phyloP scores from a whole-genome alignment of 2,113 vertebrate genomes.

The Salvelinus alpinus region DNA sequence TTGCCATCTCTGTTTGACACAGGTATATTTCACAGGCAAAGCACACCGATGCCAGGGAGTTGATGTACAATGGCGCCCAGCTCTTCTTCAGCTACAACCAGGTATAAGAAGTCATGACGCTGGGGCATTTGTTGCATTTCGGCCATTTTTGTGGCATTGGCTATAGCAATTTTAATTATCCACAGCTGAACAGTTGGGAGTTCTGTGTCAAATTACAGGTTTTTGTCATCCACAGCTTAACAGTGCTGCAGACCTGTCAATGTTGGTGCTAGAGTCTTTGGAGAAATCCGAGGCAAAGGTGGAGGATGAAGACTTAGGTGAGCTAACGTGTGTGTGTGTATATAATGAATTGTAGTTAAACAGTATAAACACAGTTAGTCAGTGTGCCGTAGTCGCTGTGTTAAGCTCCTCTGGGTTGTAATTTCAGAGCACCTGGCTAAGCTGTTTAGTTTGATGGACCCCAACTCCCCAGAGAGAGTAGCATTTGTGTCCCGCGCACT shows the following conservation, averaged over 20 bases:
- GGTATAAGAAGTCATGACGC: constrained; percentile 63
- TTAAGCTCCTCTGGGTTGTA: constrained; percentile 17
- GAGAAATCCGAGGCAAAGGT: constrained; percentile 93
- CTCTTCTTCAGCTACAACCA: constrained; percentile 98
- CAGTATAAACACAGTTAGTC: not conserved
- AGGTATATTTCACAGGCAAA: constrained; percentile 98
- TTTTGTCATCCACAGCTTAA: constrained; percentile 82
- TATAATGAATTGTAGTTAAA: not conserved
- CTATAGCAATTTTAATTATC: not conserved
- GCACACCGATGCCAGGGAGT: constrained; percentile 89
- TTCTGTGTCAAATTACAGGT: not conserved
- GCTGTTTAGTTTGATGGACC: constrained; percentile 95
- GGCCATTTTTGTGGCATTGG: not conserved
- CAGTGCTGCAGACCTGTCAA: constrained; percentile 95
- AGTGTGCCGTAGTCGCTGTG: not conserved
- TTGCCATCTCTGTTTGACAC: constrained; percentile 21
- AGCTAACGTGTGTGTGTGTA: constrained; percentile 40
- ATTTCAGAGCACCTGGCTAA: constrained; percentile 88
- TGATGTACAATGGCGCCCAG: constrained; percentile 94
- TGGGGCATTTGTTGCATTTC: not conserved
- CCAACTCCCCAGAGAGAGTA: constrained; percentile 93
- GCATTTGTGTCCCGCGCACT: constrained; percentile 96
- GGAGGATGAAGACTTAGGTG: constrained; percentile 91
- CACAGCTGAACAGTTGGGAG: not conserved
- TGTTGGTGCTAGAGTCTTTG: constrained; percentile 94